phyloP scores from a whole-genome alignment of 2,113 vertebrate species.

The Crotalus viridis region DNA sequence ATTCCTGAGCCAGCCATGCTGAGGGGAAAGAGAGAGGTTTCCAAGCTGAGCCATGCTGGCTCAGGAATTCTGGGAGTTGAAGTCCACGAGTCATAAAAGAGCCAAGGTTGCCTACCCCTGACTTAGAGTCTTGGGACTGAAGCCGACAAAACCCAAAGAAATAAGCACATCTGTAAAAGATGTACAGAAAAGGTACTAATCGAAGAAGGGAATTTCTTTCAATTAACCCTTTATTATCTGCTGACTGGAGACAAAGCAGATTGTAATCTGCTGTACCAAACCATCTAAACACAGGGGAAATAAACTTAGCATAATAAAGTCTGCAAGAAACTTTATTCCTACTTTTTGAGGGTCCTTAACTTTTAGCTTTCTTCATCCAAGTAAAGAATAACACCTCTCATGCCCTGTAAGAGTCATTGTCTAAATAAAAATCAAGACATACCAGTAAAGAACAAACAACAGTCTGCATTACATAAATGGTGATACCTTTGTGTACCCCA shows the following conservation, averaged over 20 bases:
- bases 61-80: too few species aligned
- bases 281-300: background rate
- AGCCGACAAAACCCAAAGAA: background rate
- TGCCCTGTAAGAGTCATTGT: background rate
- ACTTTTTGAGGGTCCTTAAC: background rate
- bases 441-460: background rate
- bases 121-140: background rate
- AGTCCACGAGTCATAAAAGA: too few species aligned
- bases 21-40: too few species aligned
- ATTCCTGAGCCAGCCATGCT: too few species aligned
- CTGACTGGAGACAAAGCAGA: background rate
- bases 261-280: background rate
- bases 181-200: background rate
- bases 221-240: background rate
- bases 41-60: too few species aligned
- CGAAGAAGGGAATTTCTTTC: background rate
- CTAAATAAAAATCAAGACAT: background rate
- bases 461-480: background rate
- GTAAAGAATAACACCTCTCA: background rate
- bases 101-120: too few species aligned
- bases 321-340: background rate
- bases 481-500: background rate
- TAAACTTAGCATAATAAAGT: background rate
- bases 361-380: background rate
- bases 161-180: background rate